Percentiles rank a stretch among this genome's conserved stretches.
These are phyloP conservation scores for Marronus borbonicus DNA, from an alignment of 2,888 invertebrate genomes.

Conservation along the genomic window DNA sequence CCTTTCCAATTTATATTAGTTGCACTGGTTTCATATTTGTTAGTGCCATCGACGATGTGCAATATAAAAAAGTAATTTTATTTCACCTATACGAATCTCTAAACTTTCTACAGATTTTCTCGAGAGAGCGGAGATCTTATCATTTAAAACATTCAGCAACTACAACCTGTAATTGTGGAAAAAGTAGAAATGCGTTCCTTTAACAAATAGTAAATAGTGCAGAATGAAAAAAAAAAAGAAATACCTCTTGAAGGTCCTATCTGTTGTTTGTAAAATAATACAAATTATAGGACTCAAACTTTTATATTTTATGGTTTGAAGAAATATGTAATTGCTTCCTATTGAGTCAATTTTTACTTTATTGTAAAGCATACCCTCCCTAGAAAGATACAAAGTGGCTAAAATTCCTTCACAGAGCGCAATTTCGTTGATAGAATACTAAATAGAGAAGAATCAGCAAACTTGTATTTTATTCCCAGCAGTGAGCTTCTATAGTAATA, in stretches of 20 bases:
- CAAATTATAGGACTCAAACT: no score
- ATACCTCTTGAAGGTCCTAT: no score
- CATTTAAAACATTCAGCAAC: background rate
- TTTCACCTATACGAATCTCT: no score
- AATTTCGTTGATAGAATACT: slow-evolving; percentile 34
- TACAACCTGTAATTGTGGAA: no score
- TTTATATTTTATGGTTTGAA: no score
- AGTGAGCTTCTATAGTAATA: slow-evolving; percentile 63
- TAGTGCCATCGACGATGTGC: background rate
- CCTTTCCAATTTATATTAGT: slow-evolving; percentile 37
- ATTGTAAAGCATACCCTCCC: background rate
- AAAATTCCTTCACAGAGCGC: background rate
- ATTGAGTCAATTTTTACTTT: background rate
- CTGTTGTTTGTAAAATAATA: no score
- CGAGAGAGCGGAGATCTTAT: no score
- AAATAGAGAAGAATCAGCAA: slow-evolving; percentile 41
- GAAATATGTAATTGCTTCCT: no score
- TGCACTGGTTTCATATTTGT: slow-evolving; percentile 23
- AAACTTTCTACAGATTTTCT: no score
- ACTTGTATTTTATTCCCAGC: slow-evolving; percentile 42
- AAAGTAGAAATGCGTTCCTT: no score
- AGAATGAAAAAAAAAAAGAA: no score
- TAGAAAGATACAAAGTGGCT: background rate
- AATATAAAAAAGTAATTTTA: background rate
- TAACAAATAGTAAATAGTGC: no score